Conservation (phyloP, 2,113 vertebrate genomes). For the Microcebus tavaratra region DNA sequence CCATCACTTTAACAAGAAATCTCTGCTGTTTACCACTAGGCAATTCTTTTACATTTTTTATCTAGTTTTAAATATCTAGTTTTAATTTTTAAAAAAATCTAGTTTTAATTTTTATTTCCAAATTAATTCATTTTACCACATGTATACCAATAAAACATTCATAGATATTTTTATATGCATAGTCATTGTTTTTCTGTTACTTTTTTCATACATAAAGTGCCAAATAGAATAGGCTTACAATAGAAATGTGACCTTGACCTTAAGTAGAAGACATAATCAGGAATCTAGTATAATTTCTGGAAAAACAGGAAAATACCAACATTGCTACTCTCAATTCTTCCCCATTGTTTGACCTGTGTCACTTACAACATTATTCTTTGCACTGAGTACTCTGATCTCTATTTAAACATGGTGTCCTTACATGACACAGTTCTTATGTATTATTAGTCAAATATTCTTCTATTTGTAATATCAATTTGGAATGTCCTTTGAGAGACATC, state of each 20-base stretch:
- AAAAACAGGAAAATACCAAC: background rate
- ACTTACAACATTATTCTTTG: background rate
- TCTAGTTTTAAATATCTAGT: too few species aligned
- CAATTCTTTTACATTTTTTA: background rate
- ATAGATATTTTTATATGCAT: background rate
- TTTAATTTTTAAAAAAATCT: background rate
- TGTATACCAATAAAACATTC: background rate
- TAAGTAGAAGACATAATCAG: background rate
- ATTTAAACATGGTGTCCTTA: background rate
- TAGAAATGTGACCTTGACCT: background rate
- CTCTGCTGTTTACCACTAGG: background rate
- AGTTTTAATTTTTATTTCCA: background rate
- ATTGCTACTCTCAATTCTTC: background rate
- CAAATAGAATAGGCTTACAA: background rate
- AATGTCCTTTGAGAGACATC: background rate
- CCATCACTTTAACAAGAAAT: background rate
- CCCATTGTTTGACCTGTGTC: background rate
- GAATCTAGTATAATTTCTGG: slow-evolving; percentile 7
- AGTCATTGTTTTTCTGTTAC: background rate
- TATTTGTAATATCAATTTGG: background rate
- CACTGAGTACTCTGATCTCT: background rate
- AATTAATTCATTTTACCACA: background rate
- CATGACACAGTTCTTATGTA: background rate
- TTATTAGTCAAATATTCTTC: background rate
- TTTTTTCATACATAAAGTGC: background rate